Base-by-base conservation (phyloP, 2,113 vertebrate species). In the Syngnathus scovelli region DNA sequence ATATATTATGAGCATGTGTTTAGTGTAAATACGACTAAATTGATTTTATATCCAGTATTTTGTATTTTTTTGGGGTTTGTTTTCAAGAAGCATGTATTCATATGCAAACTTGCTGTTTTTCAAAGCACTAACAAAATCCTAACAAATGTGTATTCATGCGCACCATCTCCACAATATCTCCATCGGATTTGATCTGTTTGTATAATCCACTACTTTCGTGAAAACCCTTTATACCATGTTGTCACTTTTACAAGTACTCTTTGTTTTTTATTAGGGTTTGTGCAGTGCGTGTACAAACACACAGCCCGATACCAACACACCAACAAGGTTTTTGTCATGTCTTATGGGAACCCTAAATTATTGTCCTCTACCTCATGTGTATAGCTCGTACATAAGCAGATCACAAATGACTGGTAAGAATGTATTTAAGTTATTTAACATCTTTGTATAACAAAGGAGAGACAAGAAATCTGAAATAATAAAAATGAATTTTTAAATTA, bases 341-440 rank as follows among this genome's bases (percentile, higher is more conserved):
- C 93, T 94, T 91, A 92, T 92, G 92, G 89, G 93, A 94, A 93
- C 92, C 85, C 93, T 94, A 95, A 94, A 91, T 93, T 91, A 93
- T 95, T 94, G 92, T 94, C 95, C 94, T 98, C 95, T 98, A 98
- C 95, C 96, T 98, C 96, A 99, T 95, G 93, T 98, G 94, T 96
- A 94, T 92, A 96, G 95, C 91, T 92, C 93, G 92, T 96, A 94
- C 93, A 93, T 95, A 93, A 93, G 95, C 94, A 92, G 93, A 96
- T 96, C 93, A 93, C 92, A 93, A 94, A 94, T 94, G 95, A 96
- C 95, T 96, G 93, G 93, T 95, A 93, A 96, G 95, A 98, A 98
- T 96, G 94, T 99, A 98, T 99, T 98, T 96, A 96, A 96, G 91
- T 96, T 99, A 99, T 98, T 98, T 98, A 98, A 98, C 90, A 92